Evolutionary conservation across 2,888 invertebrate species (phyloP), one percentile per base, ranked within the genome.

Genomic region (Lithophane ornitopus): DNA sequence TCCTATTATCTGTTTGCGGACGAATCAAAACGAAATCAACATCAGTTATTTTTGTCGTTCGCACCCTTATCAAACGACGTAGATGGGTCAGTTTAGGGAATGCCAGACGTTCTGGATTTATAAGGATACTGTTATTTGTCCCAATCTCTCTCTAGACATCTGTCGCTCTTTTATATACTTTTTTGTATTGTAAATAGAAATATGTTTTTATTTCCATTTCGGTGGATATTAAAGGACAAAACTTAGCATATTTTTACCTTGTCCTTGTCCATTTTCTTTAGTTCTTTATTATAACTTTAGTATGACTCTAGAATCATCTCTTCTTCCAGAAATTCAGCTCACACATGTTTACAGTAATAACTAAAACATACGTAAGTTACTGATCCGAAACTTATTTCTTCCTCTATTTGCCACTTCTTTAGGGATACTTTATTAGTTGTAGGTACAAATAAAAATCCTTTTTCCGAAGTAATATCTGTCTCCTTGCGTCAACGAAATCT

Each of bases 11-110:
- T 92, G 89, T 83, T 90, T 89, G 92, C 88, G 93, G 93, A 93
- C 92, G 91, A 94, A 96, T 96, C 95, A 95, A 96, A 96, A 94
- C 89, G 91, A 94, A 95, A 96, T 96, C 95, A 95, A 93, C 95
- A 94, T 95, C 92, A 93, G 93, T 94, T 95, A 95, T 94, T 94
- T 94, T 93, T 92, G 93, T 91, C 92, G 88, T 92, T 92, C 91
- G 89, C 92, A 94, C 95, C 94, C 95, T 95, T 95, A 94, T 95
- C 95, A 95, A 92, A 89, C 79, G 87, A 68, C 56, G 65, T 91
- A 90, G 93, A 92, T 91, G 92, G 93, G 93, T 93, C 93, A 93
- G 92, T 90, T 80, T 66, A 63, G 70, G 63, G 46, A 67, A 46
- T 69, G 59, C 67, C 74, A 78, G 63, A 65, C 71, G 65, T 76